Evolutionary conservation across 2,797 vertebrate genomes (phyloP), one percentile per base, ranked within the genome.

Genomic region (Lepilemur ruficaudatus): DNA sequence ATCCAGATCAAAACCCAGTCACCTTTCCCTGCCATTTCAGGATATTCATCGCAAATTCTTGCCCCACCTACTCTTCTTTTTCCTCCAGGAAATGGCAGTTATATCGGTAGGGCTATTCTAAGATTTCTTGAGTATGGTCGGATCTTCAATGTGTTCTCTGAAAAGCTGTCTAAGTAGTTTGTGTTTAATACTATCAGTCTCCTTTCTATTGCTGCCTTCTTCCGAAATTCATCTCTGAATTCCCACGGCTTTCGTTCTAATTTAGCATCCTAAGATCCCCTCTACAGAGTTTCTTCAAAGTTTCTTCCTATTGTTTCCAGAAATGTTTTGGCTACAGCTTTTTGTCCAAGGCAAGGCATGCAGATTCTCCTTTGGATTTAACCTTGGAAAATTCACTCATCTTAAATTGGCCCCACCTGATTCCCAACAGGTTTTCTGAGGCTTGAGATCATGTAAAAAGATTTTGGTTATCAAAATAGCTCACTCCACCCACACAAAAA

Each of bases 391-490:
- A 88, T 75, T 43, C 93, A 61, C 12, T 70, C 10, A 63, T 32
- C 57, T 82, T 93, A 79, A 52, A 41, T 18, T 72, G 23, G 48
- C 35, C 18, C 12, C 32, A 43, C 10, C 4, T 85, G 48, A 67
- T 30, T 92, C 88, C 23, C 52, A 81, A 1, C 8, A 82, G 20
- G 25, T 63, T 96, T 95, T 83, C 61, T 72, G 52, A 89, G 25
- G n/a, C 18, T 81, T 94, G n/a, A 91, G n/a, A 85, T 81, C 55
- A 82, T 43, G 80, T 75, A 63, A 95, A 96, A 91, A 93, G 18
- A 28, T 72, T 79, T 89, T 65, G 46, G 9, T 82, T 81, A 79
- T 32, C 63, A 93, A 82, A 18, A 32, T 67, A 76, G n/a, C 41
- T 94, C 11, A 83, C 17, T 93, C 67, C n/a, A 90, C n/a, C 61